Percentiles rank a stretch among this genome's conserved stretches.
Evolutionary conservation across 2,797 vertebrate genomes (phyloP).

Genomic region (Mustela erminea): DNA sequence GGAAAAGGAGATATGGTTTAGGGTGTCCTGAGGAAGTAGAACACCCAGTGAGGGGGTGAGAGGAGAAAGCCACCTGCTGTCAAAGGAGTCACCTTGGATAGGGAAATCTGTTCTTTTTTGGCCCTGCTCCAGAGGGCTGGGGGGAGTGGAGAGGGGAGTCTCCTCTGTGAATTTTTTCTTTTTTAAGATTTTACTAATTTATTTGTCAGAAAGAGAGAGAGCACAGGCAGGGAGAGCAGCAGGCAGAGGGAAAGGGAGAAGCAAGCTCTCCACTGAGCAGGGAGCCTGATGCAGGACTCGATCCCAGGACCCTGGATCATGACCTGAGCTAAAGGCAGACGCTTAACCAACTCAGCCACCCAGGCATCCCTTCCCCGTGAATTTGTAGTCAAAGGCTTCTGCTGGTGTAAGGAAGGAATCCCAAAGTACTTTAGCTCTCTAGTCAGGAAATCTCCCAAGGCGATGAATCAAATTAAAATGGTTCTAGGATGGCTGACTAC

Average conservation of each 20-base stretch:
- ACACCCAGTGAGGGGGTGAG: background rate
- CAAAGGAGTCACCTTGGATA: background rate
- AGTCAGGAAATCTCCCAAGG: background rate
- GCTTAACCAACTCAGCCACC: too few species aligned
- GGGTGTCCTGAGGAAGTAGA: background rate
- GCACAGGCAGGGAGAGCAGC: too few species aligned
- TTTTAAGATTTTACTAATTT: too few species aligned
- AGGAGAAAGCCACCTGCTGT: background rate
- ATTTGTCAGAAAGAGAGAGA: too few species aligned
- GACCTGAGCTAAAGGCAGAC: too few species aligned
- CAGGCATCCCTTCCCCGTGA: background rate
- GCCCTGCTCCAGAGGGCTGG: background rate
- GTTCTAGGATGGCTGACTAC: background rate
- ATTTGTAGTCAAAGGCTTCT: too few species aligned
- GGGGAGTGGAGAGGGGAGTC: too few species aligned
- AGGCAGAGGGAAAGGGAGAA: too few species aligned
- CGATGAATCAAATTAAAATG: background rate
- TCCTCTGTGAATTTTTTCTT: background rate
- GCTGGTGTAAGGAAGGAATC: background rate
- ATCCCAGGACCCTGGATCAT: too few species aligned
- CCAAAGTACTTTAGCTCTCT: background rate
- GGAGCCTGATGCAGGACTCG: too few species aligned
- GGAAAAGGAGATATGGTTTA: background rate
- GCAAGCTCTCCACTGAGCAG: too few species aligned
- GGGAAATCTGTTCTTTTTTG: background rate